phyloP scores from a whole-genome alignment of 2,888 invertebrate genomes.

The Aspidapion aeneum region DNA sequence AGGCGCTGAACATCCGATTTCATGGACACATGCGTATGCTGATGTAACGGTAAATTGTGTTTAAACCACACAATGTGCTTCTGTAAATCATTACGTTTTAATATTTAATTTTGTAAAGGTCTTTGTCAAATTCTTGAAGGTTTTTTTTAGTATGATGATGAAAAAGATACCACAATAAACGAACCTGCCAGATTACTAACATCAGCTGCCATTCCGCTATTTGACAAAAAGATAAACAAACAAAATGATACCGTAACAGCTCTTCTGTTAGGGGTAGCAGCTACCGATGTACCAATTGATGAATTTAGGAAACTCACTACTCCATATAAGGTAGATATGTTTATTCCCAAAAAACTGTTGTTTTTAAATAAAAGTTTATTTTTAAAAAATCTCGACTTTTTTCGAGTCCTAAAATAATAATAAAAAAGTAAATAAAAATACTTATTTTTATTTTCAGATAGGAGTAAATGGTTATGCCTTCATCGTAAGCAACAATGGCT shows the following conservation, averaged over 20 bases:
- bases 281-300: slow-evolving; percentile 90
- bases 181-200: slow-evolving; percentile 72
- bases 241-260: slow-evolving; percentile 60
- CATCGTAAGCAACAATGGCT: slow-evolving; percentile 95
- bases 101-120: neutral
- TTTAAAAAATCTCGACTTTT: too few species aligned
- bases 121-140: neutral
- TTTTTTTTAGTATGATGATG: slow-evolving; percentile 39
- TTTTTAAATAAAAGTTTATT: too few species aligned
- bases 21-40: slow-evolving; percentile 95
- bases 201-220: slow-evolving; percentile 90
- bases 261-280: slow-evolving; percentile 89
- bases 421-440: too few species aligned
- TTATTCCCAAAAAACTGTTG: neutral
- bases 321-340: slow-evolving; percentile 68
- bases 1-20: slow-evolving; percentile 70
- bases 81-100: too few species aligned
- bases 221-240: slow-evolving; percentile 66
- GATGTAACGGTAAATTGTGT: slow-evolving; percentile 73
- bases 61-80: slow-evolving; percentile 4
- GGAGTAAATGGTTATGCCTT: slow-evolving; percentile 97
- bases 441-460: slow-evolving; percentile 60
- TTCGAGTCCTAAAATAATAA: too few species aligned
- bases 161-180: slow-evolving; percentile 37
- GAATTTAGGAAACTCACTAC: slow-evolving; percentile 87